Evolutionary conservation across 2,797 vertebrate genomes (phyloP), one percentile per base, ranked within the genome.

Genomic region (Neosalanx taihuensis): DNA sequence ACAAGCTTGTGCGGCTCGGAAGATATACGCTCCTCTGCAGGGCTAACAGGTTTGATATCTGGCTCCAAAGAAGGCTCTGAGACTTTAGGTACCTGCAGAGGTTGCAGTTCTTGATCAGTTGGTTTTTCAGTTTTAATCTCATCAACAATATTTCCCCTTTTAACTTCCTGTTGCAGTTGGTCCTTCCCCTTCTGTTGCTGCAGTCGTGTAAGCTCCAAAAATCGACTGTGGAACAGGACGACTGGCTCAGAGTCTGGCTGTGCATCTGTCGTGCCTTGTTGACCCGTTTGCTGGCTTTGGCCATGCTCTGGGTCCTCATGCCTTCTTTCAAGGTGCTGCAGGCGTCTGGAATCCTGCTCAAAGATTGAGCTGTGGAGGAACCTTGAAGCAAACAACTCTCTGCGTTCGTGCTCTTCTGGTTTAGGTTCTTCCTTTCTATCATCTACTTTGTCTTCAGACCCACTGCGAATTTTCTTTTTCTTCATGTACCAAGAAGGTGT

Each of bases 321-420:
- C 80, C 94, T 97, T 76, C 93, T 94, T 80, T 98, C 97, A 18
- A 99, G 89, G 79, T 98, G 96, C 82, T 99, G 97, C 79, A 99
- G 87, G 65, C 98, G 93, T 80, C 94, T 95, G 0, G 98, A 97
- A 78, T 99, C 98, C 80, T 99, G 93, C 71, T 99, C 98, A 84
- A 99, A 99, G 78, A 99, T 98, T 0, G 98, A 96, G 61, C 98
- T 99, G 79, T 99, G 97, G 82, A 99, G 92, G 86, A 99, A 99
- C 0, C 98, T 95, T 7, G 98, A 99, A 0, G 97, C 98, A 64
- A 99, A 99, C 3, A 99, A 86, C 66, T 99, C 97, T 74, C 96
- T 94, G 15, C 95, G 93, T 85, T 99, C 98, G 10, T 96, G 97
- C 64, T 98, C 96, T 58, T 97, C 96, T 33, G 96, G 95, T 81